A percentile compares a stretch with the other conserved stretches of the same genome.
Conservation (phyloP, 2,797 vertebrate species). For the Pterois miles region DNA sequence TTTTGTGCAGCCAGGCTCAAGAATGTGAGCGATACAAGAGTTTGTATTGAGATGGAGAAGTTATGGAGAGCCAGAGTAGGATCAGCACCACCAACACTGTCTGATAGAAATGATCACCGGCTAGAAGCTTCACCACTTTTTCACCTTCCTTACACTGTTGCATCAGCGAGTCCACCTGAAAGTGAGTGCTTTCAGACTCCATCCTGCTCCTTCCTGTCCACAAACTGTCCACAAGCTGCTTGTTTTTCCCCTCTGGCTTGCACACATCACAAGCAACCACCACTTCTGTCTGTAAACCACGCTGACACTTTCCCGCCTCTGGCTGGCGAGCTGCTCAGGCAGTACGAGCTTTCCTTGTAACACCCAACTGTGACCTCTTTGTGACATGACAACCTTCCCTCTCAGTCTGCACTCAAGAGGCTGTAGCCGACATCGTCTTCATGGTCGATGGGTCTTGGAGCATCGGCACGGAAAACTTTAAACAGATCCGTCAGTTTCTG, state of each 20-base stretch:
- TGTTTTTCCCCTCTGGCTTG: background rate
- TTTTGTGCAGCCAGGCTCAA: background rate
- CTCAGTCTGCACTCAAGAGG: conserved; percentile 84
- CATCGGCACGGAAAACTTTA: conserved; percentile 77
- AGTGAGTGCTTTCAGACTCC: background rate
- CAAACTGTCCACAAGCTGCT: background rate
- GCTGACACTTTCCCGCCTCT: conserved; percentile 8
- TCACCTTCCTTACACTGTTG: background rate
- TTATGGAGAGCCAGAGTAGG: background rate
- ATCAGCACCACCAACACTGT: background rate
- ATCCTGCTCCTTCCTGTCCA: conserved; percentile 2
- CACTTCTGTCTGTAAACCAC: background rate
- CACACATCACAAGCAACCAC: background rate
- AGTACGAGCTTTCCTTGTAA: background rate
- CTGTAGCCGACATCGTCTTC: conserved; percentile 85
- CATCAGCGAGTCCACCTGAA: background rate
- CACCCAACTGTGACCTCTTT: background rate
- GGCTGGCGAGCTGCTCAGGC: background rate
- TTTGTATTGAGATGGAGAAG: background rate
- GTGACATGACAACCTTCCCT: conserved; percentile 17
- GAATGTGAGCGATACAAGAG: too few species aligned
- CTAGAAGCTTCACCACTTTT: background rate
- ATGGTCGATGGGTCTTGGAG: conserved; percentile 86
- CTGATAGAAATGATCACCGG: background rate
- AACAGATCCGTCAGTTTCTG: conserved; percentile 81